Evolutionary conservation across 2,888 invertebrate species (phyloP).

Genomic region (Pocota personata): DNA sequence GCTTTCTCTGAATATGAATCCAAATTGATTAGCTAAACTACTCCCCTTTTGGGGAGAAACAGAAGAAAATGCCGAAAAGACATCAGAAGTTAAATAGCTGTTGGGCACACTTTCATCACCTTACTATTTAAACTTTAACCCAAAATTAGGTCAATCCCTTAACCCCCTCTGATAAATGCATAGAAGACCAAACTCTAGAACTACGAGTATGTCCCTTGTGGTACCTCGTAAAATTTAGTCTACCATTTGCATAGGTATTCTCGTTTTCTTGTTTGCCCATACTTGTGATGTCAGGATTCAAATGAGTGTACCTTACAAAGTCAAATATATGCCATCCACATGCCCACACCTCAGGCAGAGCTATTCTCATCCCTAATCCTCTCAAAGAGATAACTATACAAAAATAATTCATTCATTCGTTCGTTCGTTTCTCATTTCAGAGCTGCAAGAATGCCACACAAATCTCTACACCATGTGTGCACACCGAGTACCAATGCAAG

Average conservation of each 20-base stretch:
- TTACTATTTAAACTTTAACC: background rate
- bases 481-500: constrained; percentile 90
- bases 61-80: no score
- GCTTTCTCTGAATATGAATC: no score
- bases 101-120: background rate
- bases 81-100: background rate
- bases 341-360: background rate
- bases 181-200: background rate
- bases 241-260: background rate
- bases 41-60: background rate
- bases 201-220: background rate
- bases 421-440: constrained; percentile 82
- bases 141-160: background rate
- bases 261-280: background rate
- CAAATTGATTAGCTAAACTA: no score
- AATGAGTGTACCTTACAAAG: background rate
- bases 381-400: background rate
- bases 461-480: constrained; percentile 86
- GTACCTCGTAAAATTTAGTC: background rate
- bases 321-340: background rate
- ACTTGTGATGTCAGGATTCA: background rate
- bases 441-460: constrained; percentile 85
- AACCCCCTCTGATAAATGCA: background rate
- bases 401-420: constrained; percentile 18
- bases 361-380: background rate